phyloP scores from a whole-genome alignment of 2,113 vertebrate genomes.

The Brachypodius melanocephalos region DNA sequence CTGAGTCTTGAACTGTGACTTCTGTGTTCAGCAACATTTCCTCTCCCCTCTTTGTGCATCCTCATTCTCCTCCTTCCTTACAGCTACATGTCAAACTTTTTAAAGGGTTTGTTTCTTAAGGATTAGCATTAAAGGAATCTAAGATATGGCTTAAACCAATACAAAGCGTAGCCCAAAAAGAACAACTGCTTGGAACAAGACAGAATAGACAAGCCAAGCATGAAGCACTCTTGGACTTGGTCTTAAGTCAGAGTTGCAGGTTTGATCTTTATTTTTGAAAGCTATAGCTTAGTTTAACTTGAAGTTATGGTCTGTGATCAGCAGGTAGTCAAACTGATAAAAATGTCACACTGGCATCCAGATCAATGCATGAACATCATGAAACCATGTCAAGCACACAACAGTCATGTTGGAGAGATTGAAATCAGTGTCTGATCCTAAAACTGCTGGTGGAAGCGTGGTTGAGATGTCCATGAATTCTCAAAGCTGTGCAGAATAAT shows the following conservation, averaged over 20 bases:
- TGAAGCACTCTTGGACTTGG: background rate
- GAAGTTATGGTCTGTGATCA: background rate
- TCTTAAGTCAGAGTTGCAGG: background rate
- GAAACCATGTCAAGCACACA: background rate
- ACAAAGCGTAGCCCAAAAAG: background rate
- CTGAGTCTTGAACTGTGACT: background rate
- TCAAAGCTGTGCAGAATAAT: background rate
- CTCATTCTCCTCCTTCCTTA: background rate
- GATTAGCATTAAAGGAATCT: background rate
- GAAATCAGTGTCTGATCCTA: background rate
- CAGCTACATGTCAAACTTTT: background rate
- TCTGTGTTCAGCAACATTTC: background rate
- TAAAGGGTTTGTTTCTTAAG: background rate
- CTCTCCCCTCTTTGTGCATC: background rate
- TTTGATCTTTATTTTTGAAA: background rate
- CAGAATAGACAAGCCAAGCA: background rate
- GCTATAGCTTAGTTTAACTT: background rate
- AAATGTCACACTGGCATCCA: background rate
- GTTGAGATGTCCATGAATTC: background rate
- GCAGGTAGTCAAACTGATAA: background rate
- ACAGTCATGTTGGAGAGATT: background rate
- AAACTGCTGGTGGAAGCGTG: background rate
- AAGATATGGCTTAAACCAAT: background rate
- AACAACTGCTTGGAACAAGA: background rate
- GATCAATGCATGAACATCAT: background rate